Evolutionary conservation across 2,113 vertebrate species (phyloP).

Genomic region (Myotis davidii): DNA sequence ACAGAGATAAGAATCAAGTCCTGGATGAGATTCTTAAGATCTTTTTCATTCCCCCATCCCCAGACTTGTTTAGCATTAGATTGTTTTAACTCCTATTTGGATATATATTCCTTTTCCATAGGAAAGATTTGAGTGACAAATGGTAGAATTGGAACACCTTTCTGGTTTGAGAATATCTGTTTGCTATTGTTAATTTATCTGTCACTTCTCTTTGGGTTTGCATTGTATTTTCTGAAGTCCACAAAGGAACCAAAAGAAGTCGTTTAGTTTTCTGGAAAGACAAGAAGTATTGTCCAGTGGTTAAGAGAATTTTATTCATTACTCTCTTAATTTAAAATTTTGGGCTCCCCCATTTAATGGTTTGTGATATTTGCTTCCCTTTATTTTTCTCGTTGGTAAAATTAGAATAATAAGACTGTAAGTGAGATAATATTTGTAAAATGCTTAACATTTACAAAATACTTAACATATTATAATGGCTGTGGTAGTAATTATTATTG

Average conservation of each 20-base stretch:
- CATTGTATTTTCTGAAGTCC: conserved; percentile 6
- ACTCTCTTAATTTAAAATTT: conserved; percentile 35
- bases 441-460: conserved; percentile 5
- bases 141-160: not conserved
- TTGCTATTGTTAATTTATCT: conserved; percentile 27
- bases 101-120: not conserved
- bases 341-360: not conserved
- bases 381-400: conserved; percentile 49
- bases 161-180: conserved; percentile 36
- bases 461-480: not conserved
- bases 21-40: not conserved
- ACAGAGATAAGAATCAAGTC: not conserved
- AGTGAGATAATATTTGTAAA: conserved; percentile 39
- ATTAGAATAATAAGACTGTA: conserved; percentile 26
- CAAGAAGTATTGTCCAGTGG: not conserved
- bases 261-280: conserved; percentile 51
- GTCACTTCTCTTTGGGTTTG: not conserved
- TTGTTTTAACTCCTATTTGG: not conserved
- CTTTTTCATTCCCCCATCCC: not conserved
- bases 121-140: not conserved
- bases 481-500: not conserved
- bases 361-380: conserved; percentile 19
- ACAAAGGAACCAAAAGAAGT: conserved; percentile 16
- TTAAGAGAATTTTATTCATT: conserved; percentile 38
- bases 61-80: not conserved